Base-by-base conservation (phyloP, 2,113 vertebrate genomes). In the Brachyistius frenatus region DNA sequence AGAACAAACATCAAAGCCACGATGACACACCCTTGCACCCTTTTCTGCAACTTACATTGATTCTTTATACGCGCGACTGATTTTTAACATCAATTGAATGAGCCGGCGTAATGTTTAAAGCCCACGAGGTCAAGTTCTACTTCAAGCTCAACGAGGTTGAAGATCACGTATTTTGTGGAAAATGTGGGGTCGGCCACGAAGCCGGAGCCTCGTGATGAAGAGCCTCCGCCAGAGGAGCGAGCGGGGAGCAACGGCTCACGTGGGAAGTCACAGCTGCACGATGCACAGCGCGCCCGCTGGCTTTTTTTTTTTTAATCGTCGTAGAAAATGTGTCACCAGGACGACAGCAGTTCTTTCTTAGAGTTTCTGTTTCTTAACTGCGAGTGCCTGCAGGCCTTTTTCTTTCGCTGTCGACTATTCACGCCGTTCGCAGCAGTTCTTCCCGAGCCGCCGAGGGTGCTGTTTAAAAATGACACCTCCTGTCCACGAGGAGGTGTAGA, bases 191-290 rank as follows among this genome's bases (percentile, higher is more conserved):
- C 31, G 0, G 41, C 32, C 31, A 39, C 5, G 2, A 16, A 55
- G 56, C n/a, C 41, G 73, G 65, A 70, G 30, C 72, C 72, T 2
- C 83, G 70, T 70, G 67, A 77, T 52, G 11, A 76, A 72, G 82
- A 76, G n/a, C 30, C 32, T 47, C 32, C 4, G 60, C 47, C 53
- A 75, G 69, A 56, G 44, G 37, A 78, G 9, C 33, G 15, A 35
- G 31, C 67, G 31, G 4, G 64, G 58, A 66, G 70, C 3, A 35
- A 32, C 61, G 55, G 36, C 44, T 76, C 32, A 55, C 52, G 53
- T 62, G 56, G 62, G 63, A 50, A 58, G 64, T 76, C 62, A 56
- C 66, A 70, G 78, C 73, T 80, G 52, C 10, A 2, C 13, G 23
- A 47, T 58, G 41, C 37, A 53, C 49, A 69, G 32, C 60, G 10